phyloP scores from a whole-genome alignment of 2,797 vertebrate species.

The Scomberomorus guttatus region DNA sequence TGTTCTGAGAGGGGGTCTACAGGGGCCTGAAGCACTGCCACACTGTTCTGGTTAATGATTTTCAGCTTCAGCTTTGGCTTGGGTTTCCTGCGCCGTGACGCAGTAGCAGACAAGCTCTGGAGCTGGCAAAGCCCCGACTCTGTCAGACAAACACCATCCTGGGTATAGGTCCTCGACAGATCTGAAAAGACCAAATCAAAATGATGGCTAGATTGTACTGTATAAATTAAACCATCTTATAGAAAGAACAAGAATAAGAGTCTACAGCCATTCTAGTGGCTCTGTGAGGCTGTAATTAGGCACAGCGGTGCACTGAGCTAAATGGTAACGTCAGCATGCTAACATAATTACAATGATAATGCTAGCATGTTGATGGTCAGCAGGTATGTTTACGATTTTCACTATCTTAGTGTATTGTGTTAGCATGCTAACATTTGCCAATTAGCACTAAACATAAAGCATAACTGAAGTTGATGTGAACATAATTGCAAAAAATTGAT shows the following conservation, averaged over 20 bases:
- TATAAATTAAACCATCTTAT: not conserved
- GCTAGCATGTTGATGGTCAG: too few relatives aligned
- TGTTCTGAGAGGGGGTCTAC: constrained; percentile 92
- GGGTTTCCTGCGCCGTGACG: constrained; percentile 92
- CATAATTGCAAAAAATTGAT: too few relatives aligned
- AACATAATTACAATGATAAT: too few relatives aligned
- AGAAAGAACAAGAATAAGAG: not conserved
- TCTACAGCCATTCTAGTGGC: too few relatives aligned
- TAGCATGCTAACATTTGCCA: too few relatives aligned
- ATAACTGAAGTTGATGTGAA: too few relatives aligned
- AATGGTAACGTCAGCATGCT: too few relatives aligned
- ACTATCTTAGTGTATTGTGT: too few relatives aligned
- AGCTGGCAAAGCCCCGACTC: constrained; percentile 97
- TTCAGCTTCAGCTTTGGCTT: constrained; percentile 99
- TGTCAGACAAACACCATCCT: constrained; percentile 98
- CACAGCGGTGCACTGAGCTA: too few relatives aligned
- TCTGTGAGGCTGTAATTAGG: too few relatives aligned
- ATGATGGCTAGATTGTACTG: not conserved
- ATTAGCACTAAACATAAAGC: too few relatives aligned
- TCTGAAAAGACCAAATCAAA: constrained; percentile 82
- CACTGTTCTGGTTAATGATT: constrained; percentile 99
- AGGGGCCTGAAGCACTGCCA: constrained; percentile 96
- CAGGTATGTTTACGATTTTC: too few relatives aligned
- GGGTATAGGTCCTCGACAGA: constrained; percentile 95
- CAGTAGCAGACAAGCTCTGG: constrained; percentile 94